Conservation (phyloP, 2,113 vertebrate genomes). For the Porphyrio hochstetteri region DNA sequence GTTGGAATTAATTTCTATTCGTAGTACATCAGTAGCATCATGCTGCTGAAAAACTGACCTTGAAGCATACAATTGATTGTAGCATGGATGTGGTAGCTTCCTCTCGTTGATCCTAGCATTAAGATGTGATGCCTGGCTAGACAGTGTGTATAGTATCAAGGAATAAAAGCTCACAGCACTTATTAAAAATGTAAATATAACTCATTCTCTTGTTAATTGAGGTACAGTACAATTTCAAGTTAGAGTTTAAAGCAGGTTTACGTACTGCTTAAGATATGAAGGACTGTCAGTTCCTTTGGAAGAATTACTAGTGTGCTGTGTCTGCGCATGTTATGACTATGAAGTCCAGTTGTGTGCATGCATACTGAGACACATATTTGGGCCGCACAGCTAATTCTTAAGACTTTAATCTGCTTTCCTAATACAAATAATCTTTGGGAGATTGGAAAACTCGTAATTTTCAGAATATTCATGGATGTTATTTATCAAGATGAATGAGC, state of each 20-base stretch:
- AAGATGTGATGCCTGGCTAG: background rate
- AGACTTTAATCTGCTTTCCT: background rate
- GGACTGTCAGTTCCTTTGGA: background rate
- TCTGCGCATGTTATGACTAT: background rate
- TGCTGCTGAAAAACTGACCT: too few species aligned
- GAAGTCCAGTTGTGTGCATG: background rate
- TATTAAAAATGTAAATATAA: background rate
- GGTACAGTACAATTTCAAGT: background rate
- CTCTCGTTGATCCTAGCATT: background rate
- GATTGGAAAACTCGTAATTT: background rate
- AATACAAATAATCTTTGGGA: background rate
- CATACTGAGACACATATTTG: background rate
- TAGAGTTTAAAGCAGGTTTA: background rate
- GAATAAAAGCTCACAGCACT: background rate
- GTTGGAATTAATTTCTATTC: background rate
- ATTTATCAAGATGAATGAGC: background rate
- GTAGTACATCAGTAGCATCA: too few species aligned
- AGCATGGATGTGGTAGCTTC: background rate
- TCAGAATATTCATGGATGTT: background rate
- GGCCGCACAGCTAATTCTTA: background rate
- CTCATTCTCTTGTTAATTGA: background rate
- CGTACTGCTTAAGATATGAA: background rate
- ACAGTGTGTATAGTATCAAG: background rate
- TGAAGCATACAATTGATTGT: background rate
- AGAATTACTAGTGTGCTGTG: background rate